phyloP scores from a whole-genome alignment of 2,888 invertebrate genomes.

The Eilema griseolum region DNA sequence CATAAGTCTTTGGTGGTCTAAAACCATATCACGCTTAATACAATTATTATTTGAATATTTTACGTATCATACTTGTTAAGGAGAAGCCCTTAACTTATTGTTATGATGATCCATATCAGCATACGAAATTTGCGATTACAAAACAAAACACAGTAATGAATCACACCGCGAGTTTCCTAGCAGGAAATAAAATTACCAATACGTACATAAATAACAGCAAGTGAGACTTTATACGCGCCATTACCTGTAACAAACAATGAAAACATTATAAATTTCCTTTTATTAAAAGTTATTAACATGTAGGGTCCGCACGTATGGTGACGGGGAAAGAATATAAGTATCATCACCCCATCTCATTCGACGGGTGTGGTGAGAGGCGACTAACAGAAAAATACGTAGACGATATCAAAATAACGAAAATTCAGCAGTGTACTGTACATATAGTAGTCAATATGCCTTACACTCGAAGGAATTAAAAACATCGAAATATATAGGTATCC shows the following conservation, averaged over 20 bases:
- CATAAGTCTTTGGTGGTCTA: too few relatives aligned
- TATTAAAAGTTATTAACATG: neutral
- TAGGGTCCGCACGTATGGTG: too few relatives aligned
- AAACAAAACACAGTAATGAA: slow-evolving; percentile 46
- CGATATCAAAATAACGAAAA: too few relatives aligned
- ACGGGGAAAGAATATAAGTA: too few relatives aligned
- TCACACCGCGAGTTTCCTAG: slow-evolving; percentile 51
- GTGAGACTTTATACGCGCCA: slow-evolving; percentile 69
- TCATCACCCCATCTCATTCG: too few relatives aligned
- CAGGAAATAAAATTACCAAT: slow-evolving; percentile 68
- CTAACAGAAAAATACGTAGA: too few relatives aligned
- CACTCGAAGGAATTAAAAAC: neutral
- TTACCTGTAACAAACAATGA: slow-evolving; percentile 81
- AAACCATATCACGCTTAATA: too few relatives aligned
- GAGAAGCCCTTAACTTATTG: neutral
- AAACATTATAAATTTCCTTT: slow-evolving; percentile 43
- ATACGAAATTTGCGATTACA: slow-evolving; percentile 17
- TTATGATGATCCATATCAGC: neutral
- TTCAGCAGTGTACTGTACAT: too few relatives aligned
- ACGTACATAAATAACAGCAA: slow-evolving; percentile 69
- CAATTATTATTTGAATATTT: too few relatives aligned
- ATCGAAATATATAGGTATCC: neutral
- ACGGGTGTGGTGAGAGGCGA: too few relatives aligned
- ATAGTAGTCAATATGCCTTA: too few relatives aligned
- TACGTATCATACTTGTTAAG: too few relatives aligned